Conservation (phyloP, 2,797 vertebrate species). For the Eidolon dupreanum region DNA sequence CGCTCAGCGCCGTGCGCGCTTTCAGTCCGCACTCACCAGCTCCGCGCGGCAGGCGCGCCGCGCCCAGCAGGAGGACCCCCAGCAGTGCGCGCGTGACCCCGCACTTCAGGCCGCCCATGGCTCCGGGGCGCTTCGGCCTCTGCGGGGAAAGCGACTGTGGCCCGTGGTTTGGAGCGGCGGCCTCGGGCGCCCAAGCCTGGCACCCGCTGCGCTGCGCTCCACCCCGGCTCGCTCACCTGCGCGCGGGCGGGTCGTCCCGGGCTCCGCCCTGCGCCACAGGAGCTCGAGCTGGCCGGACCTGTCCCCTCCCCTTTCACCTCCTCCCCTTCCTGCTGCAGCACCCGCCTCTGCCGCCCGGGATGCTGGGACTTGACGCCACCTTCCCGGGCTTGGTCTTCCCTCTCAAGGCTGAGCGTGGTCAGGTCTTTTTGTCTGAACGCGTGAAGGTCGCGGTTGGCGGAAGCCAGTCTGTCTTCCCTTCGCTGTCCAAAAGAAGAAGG, state of each 20-base stretch:
- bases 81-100: not conserved
- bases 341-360: conserved; percentile 38
- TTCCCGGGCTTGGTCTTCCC: not conserved
- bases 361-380: not conserved
- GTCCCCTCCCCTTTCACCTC: not conserved
- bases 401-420: not conserved
- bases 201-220: not conserved
- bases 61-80: conserved; percentile 48
- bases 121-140: conserved; percentile 24
- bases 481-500: no score
- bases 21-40: conserved; percentile 47
- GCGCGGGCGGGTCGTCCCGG: not conserved
- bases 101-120: conserved; percentile 56
- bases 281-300: fast-evolving
- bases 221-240: not conserved
- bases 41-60: not conserved
- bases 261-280: conserved; percentile 7
- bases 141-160: not conserved
- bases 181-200: not conserved
- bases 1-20: not conserved
- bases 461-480: not conserved
- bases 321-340: conserved; percentile 72
- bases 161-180: not conserved
- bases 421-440: not conserved
- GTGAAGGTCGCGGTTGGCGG: not conserved